These are phyloP conservation scores for Gymnoscopelus microlampas DNA, from an alignment of 2,797 vertebrate genomes.

Conservation along the genomic window DNA sequence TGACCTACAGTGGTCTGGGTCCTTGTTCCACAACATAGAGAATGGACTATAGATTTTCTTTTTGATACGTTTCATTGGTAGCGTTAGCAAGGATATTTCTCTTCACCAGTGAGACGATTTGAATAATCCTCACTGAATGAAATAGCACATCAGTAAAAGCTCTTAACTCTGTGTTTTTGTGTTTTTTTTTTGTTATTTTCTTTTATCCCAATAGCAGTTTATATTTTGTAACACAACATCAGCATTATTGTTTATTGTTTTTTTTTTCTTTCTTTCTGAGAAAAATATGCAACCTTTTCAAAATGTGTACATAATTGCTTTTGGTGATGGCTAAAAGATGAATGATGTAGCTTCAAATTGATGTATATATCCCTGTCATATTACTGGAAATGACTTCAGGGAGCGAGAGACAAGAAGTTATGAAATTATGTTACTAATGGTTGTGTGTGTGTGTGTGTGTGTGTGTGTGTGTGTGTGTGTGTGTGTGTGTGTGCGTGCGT, in stretches of 20 bases:
- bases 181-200: slow-evolving; percentile 14
- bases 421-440: slow-evolving; percentile 40
- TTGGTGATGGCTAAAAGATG: slow-evolving; percentile 37
- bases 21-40: too few relatives aligned
- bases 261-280: slow-evolving; percentile 38
- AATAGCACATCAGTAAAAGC: not conserved
- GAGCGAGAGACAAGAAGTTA: slow-evolving; percentile 49
- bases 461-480: not conserved
- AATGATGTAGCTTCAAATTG: slow-evolving; percentile 41
- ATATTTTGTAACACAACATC: slow-evolving; percentile 12
- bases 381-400: slow-evolving; percentile 20
- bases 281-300: slow-evolving; percentile 35
- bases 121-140: too few relatives aligned
- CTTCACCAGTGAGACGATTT: too few relatives aligned
- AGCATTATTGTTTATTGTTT: slow-evolving; percentile 35
- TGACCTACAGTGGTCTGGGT: too few relatives aligned
- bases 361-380: slow-evolving; percentile 38
- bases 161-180: not conserved
- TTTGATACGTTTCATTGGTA: too few relatives aligned
- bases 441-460: slow-evolving; percentile 1
- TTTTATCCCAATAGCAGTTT: slow-evolving; percentile 2
- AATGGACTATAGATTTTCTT: too few relatives aligned
- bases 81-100: too few relatives aligned
- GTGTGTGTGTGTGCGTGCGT: not conserved
- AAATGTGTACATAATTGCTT: slow-evolving; percentile 29